Evolutionary conservation across 1,140 invertebrate species (phyloP).

Genomic region (Euwallacea fornicatus): DNA sequence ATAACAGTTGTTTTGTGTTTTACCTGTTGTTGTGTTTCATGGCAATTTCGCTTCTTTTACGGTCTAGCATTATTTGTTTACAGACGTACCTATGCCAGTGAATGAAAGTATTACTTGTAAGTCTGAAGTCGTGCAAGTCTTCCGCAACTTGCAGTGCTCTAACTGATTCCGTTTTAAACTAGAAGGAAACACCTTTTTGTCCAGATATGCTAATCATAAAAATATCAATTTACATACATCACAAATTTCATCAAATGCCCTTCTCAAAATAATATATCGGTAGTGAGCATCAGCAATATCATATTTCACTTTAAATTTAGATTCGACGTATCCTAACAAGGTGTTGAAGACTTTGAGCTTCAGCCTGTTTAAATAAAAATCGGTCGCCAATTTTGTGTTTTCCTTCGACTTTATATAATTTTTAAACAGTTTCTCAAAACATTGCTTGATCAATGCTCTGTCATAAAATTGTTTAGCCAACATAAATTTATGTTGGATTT

Average conservation of each 20-base stretch:
- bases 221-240: conserved; percentile 30
- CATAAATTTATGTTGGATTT: conserved; percentile 56
- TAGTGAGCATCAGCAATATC: conserved; percentile 43
- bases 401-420: conserved; percentile 58
- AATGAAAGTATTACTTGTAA: conserved; percentile 58
- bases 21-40: conserved; percentile 57
- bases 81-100: conserved; percentile 56
- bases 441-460: conserved; percentile 56
- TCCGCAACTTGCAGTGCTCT: conserved; percentile 58
- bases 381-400: conserved; percentile 47
- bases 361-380: conserved; percentile 52
- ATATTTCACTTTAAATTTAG: conserved; percentile 47
- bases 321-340: conserved; percentile 54
- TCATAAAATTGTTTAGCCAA: conserved; percentile 63
- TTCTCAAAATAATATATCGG: conserved; percentile 44
- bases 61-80: conserved; percentile 53
- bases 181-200: conserved; percentile 20
- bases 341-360: conserved; percentile 54
- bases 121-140: conserved; percentile 62
- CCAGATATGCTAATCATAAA: conserved; percentile 10
- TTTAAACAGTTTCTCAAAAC: conserved; percentile 56
- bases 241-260: conserved; percentile 27
- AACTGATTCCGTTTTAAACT: conserved; percentile 37
- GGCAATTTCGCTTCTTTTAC: conserved; percentile 57
- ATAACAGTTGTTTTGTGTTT: background rate